Evolutionary conservation across 2,797 vertebrate genomes (phyloP).

Genomic region (Tachyglossus aculeatus): DNA sequence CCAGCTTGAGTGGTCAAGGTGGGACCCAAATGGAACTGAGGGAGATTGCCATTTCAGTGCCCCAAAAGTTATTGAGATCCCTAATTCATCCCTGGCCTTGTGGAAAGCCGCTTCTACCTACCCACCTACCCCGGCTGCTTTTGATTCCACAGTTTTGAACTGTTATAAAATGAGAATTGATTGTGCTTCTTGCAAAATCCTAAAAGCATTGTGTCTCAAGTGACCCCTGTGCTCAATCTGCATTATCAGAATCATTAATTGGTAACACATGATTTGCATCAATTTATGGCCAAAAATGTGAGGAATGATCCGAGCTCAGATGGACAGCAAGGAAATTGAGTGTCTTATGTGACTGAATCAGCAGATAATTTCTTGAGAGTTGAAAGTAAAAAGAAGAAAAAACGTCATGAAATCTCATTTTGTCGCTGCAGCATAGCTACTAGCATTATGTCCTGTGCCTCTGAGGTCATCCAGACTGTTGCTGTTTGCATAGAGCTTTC

Average conservation of each 20-base stretch:
- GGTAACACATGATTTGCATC: constrained; percentile 15
- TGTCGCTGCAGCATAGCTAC: no score
- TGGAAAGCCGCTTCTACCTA: neutral
- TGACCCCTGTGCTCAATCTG: neutral
- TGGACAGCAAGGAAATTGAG: neutral
- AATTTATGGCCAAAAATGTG: neutral
- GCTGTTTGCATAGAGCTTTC: no score
- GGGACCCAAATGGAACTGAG: no score
- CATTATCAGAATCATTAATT: constrained; percentile 33
- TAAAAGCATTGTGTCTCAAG: neutral
- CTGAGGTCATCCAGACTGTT: no score
- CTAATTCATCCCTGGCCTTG: no score
- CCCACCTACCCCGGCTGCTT: constrained; percentile 43
- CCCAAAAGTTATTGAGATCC: no score
- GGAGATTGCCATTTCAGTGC: no score
- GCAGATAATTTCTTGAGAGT: constrained; percentile 32
- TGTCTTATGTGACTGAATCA: neutral
- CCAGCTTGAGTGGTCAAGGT: no score
- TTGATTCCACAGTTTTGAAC: constrained; percentile 25
- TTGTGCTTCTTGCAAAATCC: neutral
- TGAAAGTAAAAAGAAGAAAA: no score
- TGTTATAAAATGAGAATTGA: constrained; percentile 57
- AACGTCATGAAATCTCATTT: no score
- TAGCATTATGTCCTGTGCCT: no score
- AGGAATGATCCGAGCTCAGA: neutral